These are phyloP conservation scores for Bombus cullumanus DNA, from an alignment of 1,140 invertebrate genomes.

Conservation along the genomic window DNA sequence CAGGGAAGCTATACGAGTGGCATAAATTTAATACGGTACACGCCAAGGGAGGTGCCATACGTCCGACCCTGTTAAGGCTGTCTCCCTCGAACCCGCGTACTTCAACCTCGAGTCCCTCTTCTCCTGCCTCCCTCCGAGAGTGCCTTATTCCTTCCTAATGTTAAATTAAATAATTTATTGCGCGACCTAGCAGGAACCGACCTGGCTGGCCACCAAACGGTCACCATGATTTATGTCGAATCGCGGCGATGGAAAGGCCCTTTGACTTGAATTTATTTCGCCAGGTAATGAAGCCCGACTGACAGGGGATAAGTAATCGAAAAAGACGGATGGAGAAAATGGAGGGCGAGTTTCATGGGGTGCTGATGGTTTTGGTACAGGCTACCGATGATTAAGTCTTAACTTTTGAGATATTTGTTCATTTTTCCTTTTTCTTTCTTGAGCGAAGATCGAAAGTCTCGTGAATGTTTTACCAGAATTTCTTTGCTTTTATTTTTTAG, in stretches of 20 bases:
- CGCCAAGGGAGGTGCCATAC: constrained; percentile 77
- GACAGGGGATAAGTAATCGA: neutral
- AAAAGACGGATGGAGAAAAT: neutral
- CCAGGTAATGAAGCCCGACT: neutral
- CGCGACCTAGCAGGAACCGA: neutral
- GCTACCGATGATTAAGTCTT: neutral
- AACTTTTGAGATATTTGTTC: neutral
- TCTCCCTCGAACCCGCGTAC: constrained; percentile 51
- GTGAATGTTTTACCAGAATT: no score
- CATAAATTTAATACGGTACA: constrained; percentile 80
- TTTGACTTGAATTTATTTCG: constrained; percentile 20
- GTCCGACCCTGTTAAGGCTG: constrained; percentile 72
- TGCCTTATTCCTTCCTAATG: constrained; percentile 64
- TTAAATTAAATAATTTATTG: constrained; percentile 79
- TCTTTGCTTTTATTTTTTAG: no score
- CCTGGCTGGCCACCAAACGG: neutral
- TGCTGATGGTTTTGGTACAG: neutral
- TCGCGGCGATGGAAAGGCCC: neutral
- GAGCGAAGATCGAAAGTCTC: no score
- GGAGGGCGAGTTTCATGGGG: neutral
- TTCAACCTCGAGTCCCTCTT: constrained; percentile 31
- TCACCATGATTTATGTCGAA: constrained; percentile 3
- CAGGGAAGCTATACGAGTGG: constrained; percentile 68
- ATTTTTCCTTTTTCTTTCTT: no score
- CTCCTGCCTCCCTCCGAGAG: constrained; percentile 28